Percentiles rank a stretch among this genome's conserved stretches.
phyloP scores from a whole-genome alignment of 2,888 invertebrate species.

The Epirrhoe tristata region DNA sequence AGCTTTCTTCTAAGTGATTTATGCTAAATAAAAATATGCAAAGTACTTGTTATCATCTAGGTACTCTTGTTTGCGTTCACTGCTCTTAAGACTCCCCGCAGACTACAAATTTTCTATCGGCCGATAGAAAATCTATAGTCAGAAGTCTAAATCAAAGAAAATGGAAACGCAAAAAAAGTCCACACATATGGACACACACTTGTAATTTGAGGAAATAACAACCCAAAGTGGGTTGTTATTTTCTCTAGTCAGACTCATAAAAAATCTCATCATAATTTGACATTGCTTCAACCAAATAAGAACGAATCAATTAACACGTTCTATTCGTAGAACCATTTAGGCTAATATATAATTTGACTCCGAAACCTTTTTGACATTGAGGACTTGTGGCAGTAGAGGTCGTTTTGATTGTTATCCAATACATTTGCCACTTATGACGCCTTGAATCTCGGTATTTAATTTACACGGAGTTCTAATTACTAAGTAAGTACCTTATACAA shows the following conservation, averaged over 20 bases:
- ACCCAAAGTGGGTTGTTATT: too few relatives aligned
- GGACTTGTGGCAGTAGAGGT: background rate
- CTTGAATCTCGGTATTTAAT: background rate
- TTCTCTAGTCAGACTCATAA: conserved; percentile 1
- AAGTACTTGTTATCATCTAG: too few relatives aligned
- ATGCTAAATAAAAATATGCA: too few relatives aligned
- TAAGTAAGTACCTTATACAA: background rate
- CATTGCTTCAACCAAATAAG: background rate
- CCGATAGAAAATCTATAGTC: too few relatives aligned
- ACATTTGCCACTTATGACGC: background rate
- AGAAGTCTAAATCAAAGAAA: background rate
- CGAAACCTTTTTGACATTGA: background rate
- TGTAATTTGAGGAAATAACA: background rate
- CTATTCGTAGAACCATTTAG: background rate
- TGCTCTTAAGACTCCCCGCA: too few relatives aligned
- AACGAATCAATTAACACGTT: background rate
- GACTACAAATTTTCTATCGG: too few relatives aligned
- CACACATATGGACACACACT: too few relatives aligned
- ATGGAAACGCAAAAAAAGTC: background rate
- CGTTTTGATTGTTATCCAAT: background rate
- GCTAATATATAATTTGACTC: background rate
- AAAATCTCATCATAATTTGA: background rate
- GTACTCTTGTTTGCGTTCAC: too few relatives aligned
- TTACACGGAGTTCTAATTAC: background rate
- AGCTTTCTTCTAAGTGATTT: too few relatives aligned